Evolutionary conservation across 2,113 vertebrate genomes (phyloP).

Genomic region (Alethe castanea): DNA sequence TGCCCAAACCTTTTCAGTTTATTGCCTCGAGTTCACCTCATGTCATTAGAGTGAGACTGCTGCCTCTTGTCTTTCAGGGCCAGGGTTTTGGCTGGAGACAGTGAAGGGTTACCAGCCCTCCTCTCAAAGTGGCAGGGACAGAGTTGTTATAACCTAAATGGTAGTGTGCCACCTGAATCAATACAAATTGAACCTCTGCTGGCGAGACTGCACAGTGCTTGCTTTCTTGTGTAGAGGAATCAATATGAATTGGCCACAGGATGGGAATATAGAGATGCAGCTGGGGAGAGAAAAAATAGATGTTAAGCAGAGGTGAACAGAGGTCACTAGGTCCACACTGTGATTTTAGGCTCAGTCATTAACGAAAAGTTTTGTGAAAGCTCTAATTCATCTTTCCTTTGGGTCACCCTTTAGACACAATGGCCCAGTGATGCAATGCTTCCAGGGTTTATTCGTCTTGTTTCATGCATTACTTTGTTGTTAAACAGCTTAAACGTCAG

Average conservation of each 20-base stretch:
- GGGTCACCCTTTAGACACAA: neutral
- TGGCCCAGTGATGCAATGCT: accelerated
- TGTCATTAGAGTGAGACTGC: neutral
- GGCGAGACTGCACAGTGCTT: neutral
- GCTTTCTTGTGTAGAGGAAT: neutral
- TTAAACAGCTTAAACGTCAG: neutral
- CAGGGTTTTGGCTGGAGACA: neutral
- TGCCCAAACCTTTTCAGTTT: neutral
- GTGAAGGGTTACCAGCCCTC: neutral
- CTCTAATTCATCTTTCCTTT: neutral
- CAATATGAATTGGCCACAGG: neutral
- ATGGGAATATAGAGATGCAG: neutral
- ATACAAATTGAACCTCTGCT: neutral
- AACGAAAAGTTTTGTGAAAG: neutral
- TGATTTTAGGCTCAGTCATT: neutral
- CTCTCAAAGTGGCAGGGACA: neutral
- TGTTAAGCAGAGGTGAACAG: neutral
- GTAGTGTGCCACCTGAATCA: neutral
- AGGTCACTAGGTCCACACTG: neutral
- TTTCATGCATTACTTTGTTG: neutral
- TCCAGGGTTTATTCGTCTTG: neutral
- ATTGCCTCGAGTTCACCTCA: neutral
- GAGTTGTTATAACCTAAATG: neutral
- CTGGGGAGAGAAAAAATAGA: neutral
- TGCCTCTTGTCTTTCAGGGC: neutral